Evolutionary conservation across 92 coral and sea anemone species (phyloP), one percentile per base, ranked within the genome.

Genomic region (Palythoa caribaeorum): DNA sequence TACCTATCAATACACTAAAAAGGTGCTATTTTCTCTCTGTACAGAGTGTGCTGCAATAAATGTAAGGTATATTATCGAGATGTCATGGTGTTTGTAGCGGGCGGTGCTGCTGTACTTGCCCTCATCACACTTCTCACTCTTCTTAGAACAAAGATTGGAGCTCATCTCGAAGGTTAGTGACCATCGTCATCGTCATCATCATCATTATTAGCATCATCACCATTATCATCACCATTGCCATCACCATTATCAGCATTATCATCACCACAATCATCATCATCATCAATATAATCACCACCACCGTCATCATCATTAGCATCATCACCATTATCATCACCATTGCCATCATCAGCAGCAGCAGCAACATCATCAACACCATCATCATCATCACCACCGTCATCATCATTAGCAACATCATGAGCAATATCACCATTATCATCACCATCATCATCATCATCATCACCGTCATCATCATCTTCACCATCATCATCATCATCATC

Each of bases 51-150:
- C 53, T 88, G 89, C 77, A 21, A 55, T 36, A 55, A 76, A 7
- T 93, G 95, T 71, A 36, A 83, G 8, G 20, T 12, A 36, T 92
- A 87, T 87, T 95, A 95, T 83, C 90, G 95, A 17, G 71, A 89
- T 47, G 86, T 96, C 78, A 93, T 96, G 96, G 93, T 93, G 36
- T 93, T 70, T 57, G 93, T 89, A 5, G 94, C 98, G 9, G 99
- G 98, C 12, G 93, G 87, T 7, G 93, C 98, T 4, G 94, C 98
- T 52, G 44, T 93, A 13, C n/a, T 96, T 1, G 98, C 99, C 62
- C 83, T 95, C 16, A 7, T 95, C 13, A 86, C 88, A 3, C 78
- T 94, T 28, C 48, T 92, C 12, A 90, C 97, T 20, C 53, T 93
- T 73, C 9, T 76, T 11, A 92, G 85, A 71, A 91, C 92, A 83